Evolutionary conservation across 2,888 invertebrate genomes (phyloP), one percentile per base, ranked within the genome.

Genomic region (Subacronicta megacephala): DNA sequence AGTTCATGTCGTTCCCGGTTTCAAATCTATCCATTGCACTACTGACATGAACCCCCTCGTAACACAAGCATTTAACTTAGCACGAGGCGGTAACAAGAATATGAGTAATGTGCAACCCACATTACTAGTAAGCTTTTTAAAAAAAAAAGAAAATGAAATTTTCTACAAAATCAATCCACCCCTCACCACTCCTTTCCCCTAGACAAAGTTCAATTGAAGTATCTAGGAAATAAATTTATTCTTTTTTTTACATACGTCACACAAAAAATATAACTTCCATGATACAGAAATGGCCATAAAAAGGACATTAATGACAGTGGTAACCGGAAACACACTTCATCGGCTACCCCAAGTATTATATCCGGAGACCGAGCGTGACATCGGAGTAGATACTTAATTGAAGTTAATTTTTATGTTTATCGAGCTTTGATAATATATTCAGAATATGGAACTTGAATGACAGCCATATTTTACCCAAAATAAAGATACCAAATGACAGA

Each of bases 301-400:
- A 58, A 31, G 40, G 37, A 38, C 41, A 50, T 58, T 33, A 47
- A 46, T 46, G 1, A 7, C 16, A 13, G 54, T 38, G 35, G 46
- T 23, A 33, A 54, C 50, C 82, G 89, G 89, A 89, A 73, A 56
- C 64, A 78, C 84, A 82, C 77, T 77, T 75, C 78, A 89, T 78
- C 73, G 78, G 70, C 29, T 74, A 81, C 86, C 86, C 85, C 68
- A 64, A 67, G 60, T 71, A 55, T 61, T 56, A 68, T 56, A 53
- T 56, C 50, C 16, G 42, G 55, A 54, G 1, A 9, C 52, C 54
- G 56, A 15, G 64, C 72, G 75, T 74, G 53, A 67, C 63, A 18
- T 36, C 26, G 42, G 20, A 62, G 33, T 23, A n/a, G n/a, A n/a
- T n/a, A n/a, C n/a, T n/a, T n/a, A 31, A 31, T 23, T 15, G 17